phyloP scores from a whole-genome alignment of 2,888 invertebrate species.

The Cancer borealis region DNA sequence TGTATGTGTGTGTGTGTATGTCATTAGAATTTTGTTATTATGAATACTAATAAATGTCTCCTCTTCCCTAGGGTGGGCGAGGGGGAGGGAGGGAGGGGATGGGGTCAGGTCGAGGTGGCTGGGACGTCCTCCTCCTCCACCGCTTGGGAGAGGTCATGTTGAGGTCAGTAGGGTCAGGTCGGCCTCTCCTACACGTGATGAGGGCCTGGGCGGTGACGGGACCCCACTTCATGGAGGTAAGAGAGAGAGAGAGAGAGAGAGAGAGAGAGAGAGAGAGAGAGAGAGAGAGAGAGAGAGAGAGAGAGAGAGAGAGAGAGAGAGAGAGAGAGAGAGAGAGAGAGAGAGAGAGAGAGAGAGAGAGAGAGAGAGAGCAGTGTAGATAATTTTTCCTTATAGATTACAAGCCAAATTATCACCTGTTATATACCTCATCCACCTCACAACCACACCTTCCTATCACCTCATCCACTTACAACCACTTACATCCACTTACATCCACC shows the following conservation, averaged over 20 bases:
- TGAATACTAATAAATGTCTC: neutral
- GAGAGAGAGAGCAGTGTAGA: no score
- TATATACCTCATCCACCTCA: neutral
- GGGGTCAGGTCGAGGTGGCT: constrained; percentile 24
- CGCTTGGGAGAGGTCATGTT: constrained; percentile 93
- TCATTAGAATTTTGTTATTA: no score
- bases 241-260: constrained; percentile 66
- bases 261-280: constrained; percentile 15
- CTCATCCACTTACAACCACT: no score
- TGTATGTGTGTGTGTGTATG: no score
- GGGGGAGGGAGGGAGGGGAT: neutral
- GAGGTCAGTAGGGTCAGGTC: constrained; percentile 90
- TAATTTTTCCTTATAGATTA: no score
- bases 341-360: neutral
- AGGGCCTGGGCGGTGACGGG: constrained; percentile 94
- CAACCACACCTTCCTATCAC: no score
- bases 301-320: constrained; percentile 25
- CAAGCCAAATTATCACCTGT: neutral
- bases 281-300: neutral
- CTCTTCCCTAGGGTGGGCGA: neutral
- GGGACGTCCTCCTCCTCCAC: constrained; percentile 84
- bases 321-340: neutral
- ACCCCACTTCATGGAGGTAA: constrained; percentile 94
- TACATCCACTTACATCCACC: no score
- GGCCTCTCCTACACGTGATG: constrained; percentile 94